These are phyloP conservation scores for Cephalophus harveyi DNA, from an alignment of 2,113 vertebrate species.

Conservation along the genomic window DNA sequence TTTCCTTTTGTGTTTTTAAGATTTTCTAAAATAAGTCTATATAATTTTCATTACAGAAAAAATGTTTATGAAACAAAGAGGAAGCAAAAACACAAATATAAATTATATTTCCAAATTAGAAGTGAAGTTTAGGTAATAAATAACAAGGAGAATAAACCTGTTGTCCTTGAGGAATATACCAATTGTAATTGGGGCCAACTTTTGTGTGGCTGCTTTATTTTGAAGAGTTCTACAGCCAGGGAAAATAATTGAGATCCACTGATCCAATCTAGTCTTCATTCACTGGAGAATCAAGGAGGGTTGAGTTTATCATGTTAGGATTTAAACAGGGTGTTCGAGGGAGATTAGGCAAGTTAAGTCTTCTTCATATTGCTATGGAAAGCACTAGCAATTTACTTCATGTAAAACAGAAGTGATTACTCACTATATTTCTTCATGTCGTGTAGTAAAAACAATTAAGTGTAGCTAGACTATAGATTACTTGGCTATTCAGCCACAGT, in stretches of 20 bases:
- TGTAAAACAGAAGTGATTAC: slow-evolving; percentile 49
- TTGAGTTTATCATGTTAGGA: slow-evolving; percentile 30
- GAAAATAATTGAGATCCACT: slow-evolving; percentile 20
- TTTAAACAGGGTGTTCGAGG: slow-evolving; percentile 32
- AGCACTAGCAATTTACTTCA: slow-evolving; percentile 45
- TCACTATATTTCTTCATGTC: slow-evolving; percentile 62
- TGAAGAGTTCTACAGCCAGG: not conserved
- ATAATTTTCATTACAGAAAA: not conserved
- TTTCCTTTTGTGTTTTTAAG: not conserved
- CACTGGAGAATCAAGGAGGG: slow-evolving; percentile 24
- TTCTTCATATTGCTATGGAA: slow-evolving; percentile 50
- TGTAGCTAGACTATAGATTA: slow-evolving; percentile 62
- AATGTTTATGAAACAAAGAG: not conserved
- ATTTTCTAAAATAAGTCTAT: not conserved
- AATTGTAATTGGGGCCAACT: not conserved
- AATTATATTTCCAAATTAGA: not conserved
- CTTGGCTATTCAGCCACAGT: slow-evolving; percentile 53
- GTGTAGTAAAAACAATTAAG: slow-evolving; percentile 59
- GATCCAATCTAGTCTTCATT: slow-evolving; percentile 13
- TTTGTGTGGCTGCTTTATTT: not conserved
- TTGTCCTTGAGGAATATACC: not conserved
- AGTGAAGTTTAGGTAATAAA: not conserved
- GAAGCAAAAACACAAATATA: not conserved
- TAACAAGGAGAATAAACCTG: not conserved
- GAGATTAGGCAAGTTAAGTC: slow-evolving; percentile 32